These are phyloP conservation scores for Nothobranchius kuhntae DNA, from an alignment of 2,113 vertebrate genomes.

Conservation along the genomic window DNA sequence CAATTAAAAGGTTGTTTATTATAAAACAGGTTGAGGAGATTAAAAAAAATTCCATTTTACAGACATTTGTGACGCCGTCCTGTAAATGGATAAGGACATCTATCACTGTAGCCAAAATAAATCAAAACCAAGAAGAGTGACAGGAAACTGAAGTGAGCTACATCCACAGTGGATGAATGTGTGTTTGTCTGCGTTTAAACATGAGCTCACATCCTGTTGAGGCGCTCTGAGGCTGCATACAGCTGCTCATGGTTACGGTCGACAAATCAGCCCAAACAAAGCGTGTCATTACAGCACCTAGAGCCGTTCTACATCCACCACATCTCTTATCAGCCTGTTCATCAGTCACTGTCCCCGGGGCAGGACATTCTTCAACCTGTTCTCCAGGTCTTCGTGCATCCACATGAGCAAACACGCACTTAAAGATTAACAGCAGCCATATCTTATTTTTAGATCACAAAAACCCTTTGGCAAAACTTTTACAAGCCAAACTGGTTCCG, in stretches of 20 bases:
- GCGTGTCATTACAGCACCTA: conserved; percentile 42
- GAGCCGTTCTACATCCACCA: conserved; percentile 6
- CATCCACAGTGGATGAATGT: conserved; percentile 9
- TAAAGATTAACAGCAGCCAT: neutral
- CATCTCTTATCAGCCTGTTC: conserved; percentile 14
- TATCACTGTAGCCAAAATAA: conserved; percentile 1
- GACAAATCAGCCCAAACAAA: conserved; percentile 28
- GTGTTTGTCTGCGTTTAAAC: conserved; percentile 22
- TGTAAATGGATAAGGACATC: neutral
- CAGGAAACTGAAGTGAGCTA: conserved; percentile 20
- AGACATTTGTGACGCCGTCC: too few species aligned
- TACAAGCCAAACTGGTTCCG: neutral
- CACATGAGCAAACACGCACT: conserved; percentile 5
- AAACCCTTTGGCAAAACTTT: conserved; percentile 2
- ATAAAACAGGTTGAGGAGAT: too few species aligned
- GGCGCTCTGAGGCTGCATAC: conserved; percentile 17
- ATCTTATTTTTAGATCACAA: conserved; percentile 3
- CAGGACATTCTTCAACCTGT: conserved; percentile 23
- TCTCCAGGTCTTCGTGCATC: neutral
- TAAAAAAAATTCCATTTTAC: too few species aligned
- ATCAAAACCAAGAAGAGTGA: conserved; percentile 12
- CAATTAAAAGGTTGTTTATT: too few species aligned
- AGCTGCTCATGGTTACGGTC: conserved; percentile 53
- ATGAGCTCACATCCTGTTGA: conserved; percentile 54
- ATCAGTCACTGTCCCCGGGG: conserved; percentile 39